Percentiles rank a stretch among this genome's conserved stretches.
Conservation (phyloP, 2,888 invertebrate species). For the Agrotis clavis region DNA sequence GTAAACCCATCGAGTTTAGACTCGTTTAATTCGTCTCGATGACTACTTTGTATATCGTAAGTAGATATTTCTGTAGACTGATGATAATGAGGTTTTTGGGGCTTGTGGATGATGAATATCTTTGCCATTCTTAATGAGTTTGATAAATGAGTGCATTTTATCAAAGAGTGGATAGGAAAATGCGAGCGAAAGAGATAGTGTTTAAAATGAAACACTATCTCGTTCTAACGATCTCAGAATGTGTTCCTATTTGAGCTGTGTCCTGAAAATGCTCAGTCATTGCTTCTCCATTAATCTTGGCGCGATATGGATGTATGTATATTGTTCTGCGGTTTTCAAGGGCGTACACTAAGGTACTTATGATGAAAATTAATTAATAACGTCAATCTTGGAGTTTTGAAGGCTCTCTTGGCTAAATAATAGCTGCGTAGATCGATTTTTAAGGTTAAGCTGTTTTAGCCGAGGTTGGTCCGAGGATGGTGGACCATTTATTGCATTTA, state of each 20-base stretch:
- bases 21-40: too few relatives aligned
- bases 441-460: background rate
- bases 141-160: too few relatives aligned
- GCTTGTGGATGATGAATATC: too few relatives aligned
- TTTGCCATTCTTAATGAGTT: too few relatives aligned
- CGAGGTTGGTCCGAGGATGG: background rate
- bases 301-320: slow-evolving; percentile 19
- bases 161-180: too few relatives aligned
- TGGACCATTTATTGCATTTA: background rate
- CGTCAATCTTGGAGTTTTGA: background rate
- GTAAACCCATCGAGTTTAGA: too few relatives aligned
- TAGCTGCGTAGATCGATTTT: background rate
- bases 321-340: slow-evolving; percentile 16
- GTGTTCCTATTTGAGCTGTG: background rate
- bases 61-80: background rate
- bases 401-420: too few relatives aligned
- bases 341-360: background rate
- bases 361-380: slow-evolving; percentile 35
- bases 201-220: too few relatives aligned
- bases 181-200: too few relatives aligned
- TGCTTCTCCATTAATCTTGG: slow-evolving; percentile 29
- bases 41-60: too few relatives aligned
- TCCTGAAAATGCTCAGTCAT: slow-evolving; percentile 27
- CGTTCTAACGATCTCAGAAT: background rate
- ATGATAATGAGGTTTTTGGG: too few relatives aligned